phyloP scores from a whole-genome alignment of 1,140 invertebrate species.

The Sinella curviseta region DNA sequence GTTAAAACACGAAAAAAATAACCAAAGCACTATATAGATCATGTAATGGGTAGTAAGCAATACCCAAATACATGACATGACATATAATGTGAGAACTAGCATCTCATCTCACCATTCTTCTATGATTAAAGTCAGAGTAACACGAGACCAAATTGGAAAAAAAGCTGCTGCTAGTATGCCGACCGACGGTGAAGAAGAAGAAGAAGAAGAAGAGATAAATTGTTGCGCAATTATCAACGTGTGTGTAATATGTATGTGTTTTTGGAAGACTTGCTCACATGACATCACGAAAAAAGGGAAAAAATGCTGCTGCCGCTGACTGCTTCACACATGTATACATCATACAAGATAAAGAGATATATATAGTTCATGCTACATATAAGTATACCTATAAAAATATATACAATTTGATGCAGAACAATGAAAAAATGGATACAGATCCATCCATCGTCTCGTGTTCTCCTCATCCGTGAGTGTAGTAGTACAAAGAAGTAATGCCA shows the following conservation, averaged over 20 bases:
- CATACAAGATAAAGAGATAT: too few species aligned
- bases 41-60: too few species aligned
- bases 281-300: not conserved
- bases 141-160: not conserved
- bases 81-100: too few species aligned
- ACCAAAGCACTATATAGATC: too few species aligned
- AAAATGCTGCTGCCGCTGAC: not conserved
- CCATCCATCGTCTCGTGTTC: not conserved
- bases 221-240: not conserved
- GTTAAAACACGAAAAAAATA: too few species aligned
- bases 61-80: too few species aligned
- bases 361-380: too few species aligned
- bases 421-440: not conserved
- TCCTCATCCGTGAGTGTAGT: not conserved
- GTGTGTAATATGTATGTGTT: not conserved
- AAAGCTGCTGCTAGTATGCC: too few species aligned
- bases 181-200: too few species aligned
- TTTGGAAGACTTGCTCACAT: not conserved
- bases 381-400: not conserved
- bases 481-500: not conserved
- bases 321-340: too few species aligned
- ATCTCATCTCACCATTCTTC: not conserved
- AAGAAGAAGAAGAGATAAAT: not conserved
- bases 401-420: not conserved
- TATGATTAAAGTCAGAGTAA: not conserved